Conservation (phyloP, 2,113 vertebrate species). For the Spizaetus ornatus region DNA sequence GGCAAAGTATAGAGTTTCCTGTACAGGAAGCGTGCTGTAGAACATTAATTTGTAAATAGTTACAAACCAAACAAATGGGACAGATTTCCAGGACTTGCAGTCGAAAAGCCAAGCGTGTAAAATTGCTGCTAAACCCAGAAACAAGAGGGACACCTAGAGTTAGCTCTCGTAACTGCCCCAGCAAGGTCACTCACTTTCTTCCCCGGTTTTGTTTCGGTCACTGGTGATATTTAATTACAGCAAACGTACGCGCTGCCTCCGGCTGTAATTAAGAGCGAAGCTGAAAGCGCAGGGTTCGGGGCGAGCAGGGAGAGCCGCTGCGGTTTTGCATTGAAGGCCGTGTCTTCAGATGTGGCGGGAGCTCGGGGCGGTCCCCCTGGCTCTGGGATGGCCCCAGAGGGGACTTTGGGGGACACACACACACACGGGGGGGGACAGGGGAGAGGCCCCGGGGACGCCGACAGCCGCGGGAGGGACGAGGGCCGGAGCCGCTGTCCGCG, state of each 20-base stretch:
- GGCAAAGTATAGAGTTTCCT: neutral
- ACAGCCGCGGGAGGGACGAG: no score
- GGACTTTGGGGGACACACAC: no score
- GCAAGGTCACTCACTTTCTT: neutral
- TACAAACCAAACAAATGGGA: neutral
- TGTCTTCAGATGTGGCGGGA: fast-evolving
- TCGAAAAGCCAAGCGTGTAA: fast-evolving
- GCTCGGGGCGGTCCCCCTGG: no score
- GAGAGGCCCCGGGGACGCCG: neutral
- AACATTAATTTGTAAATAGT: neutral
- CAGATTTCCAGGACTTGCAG: neutral
- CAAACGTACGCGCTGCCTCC: fast-evolving
- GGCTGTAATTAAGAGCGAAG: neutral
- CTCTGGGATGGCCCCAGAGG: no score
- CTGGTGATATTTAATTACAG: neutral
- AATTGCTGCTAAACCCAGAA: neutral
- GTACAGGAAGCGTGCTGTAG: neutral
- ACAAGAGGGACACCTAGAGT: constrained; percentile 49
- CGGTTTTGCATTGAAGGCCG: fast-evolving
- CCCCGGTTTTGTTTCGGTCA: neutral
- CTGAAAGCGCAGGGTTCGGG: neutral
- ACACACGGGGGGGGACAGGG: no score
- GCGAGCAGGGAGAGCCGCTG: neutral
- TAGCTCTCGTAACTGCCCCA: neutral
- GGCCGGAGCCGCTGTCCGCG: neutral